Evolutionary conservation across 2,888 invertebrate genomes (phyloP).

Genomic region (Emesis russula): DNA sequence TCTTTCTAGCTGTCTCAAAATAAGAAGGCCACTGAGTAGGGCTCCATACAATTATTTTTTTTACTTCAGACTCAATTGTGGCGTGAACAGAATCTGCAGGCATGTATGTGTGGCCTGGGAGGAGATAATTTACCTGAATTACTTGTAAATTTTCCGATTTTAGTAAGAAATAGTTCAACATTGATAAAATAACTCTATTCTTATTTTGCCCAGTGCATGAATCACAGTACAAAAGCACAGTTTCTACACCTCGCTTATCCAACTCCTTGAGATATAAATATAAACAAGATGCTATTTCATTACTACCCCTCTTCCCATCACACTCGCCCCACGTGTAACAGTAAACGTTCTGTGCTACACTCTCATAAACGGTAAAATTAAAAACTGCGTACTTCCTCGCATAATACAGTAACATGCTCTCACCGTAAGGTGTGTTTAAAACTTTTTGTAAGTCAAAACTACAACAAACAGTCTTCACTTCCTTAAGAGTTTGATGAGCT

Average conservation of each 20-base stretch:
- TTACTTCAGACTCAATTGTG: slow-evolving; percentile 52
- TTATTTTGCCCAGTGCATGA: background rate
- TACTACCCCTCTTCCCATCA: background rate
- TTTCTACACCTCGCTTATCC: background rate
- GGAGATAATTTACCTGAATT: background rate
- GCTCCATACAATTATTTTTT: slow-evolving; percentile 57
- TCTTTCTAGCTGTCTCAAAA: slow-evolving; percentile 43
- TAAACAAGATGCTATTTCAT: background rate
- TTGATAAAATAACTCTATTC: background rate
- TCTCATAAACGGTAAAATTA: slow-evolving; percentile 1
- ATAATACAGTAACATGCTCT: background rate
- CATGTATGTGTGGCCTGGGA: slow-evolving; percentile 16
- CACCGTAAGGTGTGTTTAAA: background rate
- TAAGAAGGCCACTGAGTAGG: slow-evolving; percentile 61
- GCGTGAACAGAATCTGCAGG: slow-evolving; percentile 79
- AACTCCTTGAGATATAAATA: background rate
- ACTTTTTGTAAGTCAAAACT: no score
- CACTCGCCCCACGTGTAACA: background rate
- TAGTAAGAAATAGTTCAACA: background rate
- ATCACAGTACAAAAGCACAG: background rate
- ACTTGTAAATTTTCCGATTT: background rate
- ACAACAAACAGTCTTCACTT: no score
- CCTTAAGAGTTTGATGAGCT: no score
- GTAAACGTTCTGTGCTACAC: background rate
- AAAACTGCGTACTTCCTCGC: background rate